phyloP scores from a whole-genome alignment of 2,888 invertebrate species.

The Lochmaea crataegi region DNA sequence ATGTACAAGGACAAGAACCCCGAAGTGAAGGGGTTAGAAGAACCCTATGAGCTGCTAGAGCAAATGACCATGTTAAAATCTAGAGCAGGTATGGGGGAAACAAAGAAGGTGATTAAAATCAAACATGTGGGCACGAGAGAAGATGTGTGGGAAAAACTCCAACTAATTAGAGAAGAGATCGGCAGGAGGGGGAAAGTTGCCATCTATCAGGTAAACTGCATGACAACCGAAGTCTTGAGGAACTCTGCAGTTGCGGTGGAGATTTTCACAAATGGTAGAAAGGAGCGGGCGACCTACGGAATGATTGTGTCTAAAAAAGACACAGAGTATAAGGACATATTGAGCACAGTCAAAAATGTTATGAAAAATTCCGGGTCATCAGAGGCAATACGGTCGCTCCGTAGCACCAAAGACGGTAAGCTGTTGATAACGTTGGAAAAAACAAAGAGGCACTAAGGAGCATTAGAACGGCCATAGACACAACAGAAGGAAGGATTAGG shows the following conservation, averaged over 20 bases:
- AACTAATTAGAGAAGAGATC: background rate
- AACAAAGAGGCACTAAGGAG: too few relatives aligned
- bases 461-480: background rate
- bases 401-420: background rate
- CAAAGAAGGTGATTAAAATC: background rate
- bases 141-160: background rate
- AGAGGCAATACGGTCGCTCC: background rate
- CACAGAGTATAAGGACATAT: background rate
- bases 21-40: background rate
- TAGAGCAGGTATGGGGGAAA: background rate
- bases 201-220: background rate
- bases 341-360: background rate
- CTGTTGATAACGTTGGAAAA: too few relatives aligned
- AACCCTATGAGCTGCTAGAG: background rate
- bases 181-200: background rate
- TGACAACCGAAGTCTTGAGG: background rate
- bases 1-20: background rate
- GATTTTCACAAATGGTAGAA: background rate
- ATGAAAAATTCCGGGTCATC: background rate
- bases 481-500: background rate
- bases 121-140: background rate
- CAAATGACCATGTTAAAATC: background rate
- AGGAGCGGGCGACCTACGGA: background rate
- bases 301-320: slow-evolving; percentile 8
- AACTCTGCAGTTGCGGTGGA: background rate